phyloP scores from a whole-genome alignment of 2,113 vertebrate species.

The Ivindomyrus marchei region DNA sequence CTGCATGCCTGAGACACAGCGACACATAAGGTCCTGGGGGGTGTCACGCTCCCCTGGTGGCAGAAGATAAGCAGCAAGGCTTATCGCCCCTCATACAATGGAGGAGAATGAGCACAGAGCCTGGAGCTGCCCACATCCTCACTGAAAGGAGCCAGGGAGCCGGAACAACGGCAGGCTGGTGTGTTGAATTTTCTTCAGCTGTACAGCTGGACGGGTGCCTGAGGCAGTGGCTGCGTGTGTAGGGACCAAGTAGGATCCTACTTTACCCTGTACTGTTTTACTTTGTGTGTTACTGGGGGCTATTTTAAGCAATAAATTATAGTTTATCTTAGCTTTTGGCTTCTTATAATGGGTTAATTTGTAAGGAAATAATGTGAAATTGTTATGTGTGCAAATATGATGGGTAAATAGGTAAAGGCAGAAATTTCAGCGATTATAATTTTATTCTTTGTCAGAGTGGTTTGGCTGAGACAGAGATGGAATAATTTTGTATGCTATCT shows the following conservation, averaged over 20 bases:
- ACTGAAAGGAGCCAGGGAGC: slow-evolving; percentile 22
- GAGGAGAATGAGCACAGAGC: neutral
- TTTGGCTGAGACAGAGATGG: neutral
- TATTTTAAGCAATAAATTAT: neutral
- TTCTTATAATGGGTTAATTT: neutral
- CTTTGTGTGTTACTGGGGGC: neutral
- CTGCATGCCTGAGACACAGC: slow-evolving; percentile 35
- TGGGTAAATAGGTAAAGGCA: neutral
- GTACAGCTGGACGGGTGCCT: neutral
- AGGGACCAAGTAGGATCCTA: neutral
- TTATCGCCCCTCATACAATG: slow-evolving; percentile 40
- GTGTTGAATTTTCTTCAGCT: slow-evolving; percentile 29
- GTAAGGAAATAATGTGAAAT: neutral
- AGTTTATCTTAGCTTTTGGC: neutral
- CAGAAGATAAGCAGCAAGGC: slow-evolving; percentile 40
- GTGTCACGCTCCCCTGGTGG: slow-evolving; percentile 33
- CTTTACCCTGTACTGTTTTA: neutral
- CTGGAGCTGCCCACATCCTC: slow-evolving; percentile 1
- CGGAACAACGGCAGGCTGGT: slow-evolving; percentile 15
- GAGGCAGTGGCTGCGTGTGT: neutral
- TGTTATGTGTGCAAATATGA: neutral
- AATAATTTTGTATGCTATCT: neutral
- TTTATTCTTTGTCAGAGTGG: neutral
- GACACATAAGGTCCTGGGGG: neutral
- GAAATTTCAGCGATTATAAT: neutral